Evolutionary conservation across 1,140 invertebrate genomes (phyloP).

Genomic region (Chionoecetes opilio): DNA sequence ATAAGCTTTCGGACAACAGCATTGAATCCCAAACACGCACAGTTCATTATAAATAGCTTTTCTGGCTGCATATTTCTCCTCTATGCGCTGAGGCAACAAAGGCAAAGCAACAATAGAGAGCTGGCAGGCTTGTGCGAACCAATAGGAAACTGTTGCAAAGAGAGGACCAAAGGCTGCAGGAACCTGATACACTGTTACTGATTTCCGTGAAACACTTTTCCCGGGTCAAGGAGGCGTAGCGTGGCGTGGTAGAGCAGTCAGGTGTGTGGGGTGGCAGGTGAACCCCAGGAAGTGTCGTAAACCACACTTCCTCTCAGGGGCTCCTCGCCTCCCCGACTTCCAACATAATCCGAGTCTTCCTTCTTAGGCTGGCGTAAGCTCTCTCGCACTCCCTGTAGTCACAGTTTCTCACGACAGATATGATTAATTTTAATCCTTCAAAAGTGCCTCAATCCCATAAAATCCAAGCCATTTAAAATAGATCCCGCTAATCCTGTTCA

Average conservation of each 20-base stretch:
- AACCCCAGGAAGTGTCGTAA: background rate
- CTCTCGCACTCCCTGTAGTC: background rate
- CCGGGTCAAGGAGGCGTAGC: constrained; percentile 1
- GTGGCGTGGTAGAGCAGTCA: background rate
- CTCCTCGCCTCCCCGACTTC: background rate
- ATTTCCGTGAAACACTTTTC: background rate
- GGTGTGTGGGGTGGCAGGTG: background rate
- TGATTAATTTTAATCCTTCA: background rate
- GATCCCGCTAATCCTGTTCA: background rate
- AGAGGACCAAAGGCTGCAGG: background rate
- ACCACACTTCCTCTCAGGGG: constrained; percentile 23
- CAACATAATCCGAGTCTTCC: constrained; percentile 13
- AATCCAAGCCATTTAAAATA: background rate
- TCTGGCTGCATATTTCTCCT: background rate
- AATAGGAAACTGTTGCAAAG: constrained; percentile 17
- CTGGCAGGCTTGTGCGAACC: constrained; percentile 5
- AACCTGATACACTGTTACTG: constrained; percentile 17
- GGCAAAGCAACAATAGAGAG: background rate
- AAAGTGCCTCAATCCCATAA: constrained; percentile 5
- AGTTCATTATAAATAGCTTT: background rate
- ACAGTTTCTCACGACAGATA: background rate
- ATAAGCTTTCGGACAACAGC: background rate
- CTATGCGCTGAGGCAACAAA: background rate
- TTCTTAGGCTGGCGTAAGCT: background rate
- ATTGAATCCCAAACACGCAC: background rate